Base-by-base conservation (phyloP, 2,797 vertebrate species). In the Eulemur albifrons region DNA sequence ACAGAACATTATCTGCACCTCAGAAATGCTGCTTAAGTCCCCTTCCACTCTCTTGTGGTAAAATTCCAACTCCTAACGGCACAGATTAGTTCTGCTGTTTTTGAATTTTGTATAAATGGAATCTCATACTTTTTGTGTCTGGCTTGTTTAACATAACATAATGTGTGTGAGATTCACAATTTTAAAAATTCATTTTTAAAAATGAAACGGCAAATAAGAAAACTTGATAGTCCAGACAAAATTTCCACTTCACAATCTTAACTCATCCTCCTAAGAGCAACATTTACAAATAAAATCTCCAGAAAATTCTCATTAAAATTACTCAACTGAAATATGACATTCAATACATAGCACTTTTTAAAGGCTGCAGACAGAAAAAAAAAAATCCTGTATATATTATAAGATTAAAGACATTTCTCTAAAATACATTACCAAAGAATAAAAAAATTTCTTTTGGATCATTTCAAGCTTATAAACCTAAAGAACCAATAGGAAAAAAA, bases 291-390 rank as follows among this genome's bases (percentile, higher is more conserved):
- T 90, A 96, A 94, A 87, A 93, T 92, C 82, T 91, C 88, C 48
- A 91, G n/a, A 69, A 96, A 94, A 79, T 96, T 87, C 38, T 92
- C 61, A 94, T 50, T 93, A 90, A 93, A 96, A 93, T 94, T 97
- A 45, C 57, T 93, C 57, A 94, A 80, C 23, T 95, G 61, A 91
- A 96, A 94, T 86, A 94, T 12, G 35, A 48, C 40, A 93, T 77
- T 90, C 61, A 82, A 85, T 88, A 85, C 25, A 79, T 7, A 65
- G 13, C 40, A 73, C n/a, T 92, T 95, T 96, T 76, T 84, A 93
- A 96, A 93, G 54, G 11, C 38, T 92, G 10, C 4, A 35, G n/a
- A 61, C 5, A 40, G 25, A 15, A 75, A 84, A 80, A 69, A 69
- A 38, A 25, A 8, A 48, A 48, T 45, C 52, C n/a, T 81, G 27